Evolutionary conservation across 2,113 vertebrate species (phyloP).

Genomic region (Alces alces): DNA sequence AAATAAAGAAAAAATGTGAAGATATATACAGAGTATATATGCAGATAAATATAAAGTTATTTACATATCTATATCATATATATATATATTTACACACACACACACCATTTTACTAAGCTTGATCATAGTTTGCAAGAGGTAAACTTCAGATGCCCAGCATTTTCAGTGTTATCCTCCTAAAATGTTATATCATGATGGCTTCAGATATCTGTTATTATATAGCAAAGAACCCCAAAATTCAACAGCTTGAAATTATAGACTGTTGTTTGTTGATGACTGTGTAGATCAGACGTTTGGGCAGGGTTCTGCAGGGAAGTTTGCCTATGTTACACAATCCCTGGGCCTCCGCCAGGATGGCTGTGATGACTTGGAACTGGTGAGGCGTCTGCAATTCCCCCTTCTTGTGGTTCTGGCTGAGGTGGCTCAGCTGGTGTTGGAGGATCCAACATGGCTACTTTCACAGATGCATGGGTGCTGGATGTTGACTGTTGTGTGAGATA

Average conservation of each 20-base stretch:
- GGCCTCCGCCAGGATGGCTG: rapidly evolving
- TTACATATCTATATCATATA: neutral
- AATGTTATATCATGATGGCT: neutral
- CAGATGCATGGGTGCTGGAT: too few species aligned
- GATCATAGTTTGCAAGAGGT: neutral
- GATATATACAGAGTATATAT: neutral
- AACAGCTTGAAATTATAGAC: neutral
- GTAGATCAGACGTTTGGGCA: neutral
- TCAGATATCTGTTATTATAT: neutral
- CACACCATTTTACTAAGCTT: neutral
- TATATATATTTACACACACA: too few species aligned
- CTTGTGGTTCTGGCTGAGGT: neutral
- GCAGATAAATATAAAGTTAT: neutral
- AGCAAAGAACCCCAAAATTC: neutral
- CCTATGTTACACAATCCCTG: neutral
- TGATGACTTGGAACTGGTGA: neutral
- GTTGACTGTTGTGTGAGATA: neutral
- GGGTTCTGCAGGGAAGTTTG: neutral
- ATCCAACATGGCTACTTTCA: neutral
- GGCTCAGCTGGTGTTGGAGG: neutral
- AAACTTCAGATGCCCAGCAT: neutral
- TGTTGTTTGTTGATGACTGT: neutral
- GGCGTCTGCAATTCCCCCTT: neutral
- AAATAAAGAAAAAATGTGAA: neutral
- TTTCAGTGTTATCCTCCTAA: neutral